Evolutionary conservation across 1,140 invertebrate genomes (phyloP).

Genomic region (Pogonus chalceus): DNA sequence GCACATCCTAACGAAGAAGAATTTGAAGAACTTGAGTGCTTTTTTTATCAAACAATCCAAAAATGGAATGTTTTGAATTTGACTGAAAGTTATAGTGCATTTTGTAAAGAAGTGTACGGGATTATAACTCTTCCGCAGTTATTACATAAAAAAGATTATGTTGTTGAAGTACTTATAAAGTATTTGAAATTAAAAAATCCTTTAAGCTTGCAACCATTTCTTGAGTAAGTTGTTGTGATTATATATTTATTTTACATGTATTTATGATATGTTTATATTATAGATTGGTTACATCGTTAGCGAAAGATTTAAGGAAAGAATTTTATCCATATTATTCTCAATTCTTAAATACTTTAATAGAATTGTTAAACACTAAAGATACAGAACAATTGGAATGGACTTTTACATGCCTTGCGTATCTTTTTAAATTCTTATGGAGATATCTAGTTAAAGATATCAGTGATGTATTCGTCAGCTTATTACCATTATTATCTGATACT

Average conservation of each 20-base stretch:
- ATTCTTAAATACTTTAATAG: conserved; percentile 59
- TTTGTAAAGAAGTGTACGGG: conserved; percentile 56
- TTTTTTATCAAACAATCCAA: conserved; percentile 67
- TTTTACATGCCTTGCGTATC: conserved; percentile 72
- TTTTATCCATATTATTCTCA: conserved; percentile 73
- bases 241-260: conserved; percentile 11
- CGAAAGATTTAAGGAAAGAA: conserved; percentile 74
- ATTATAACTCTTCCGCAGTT: conserved; percentile 66
- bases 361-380: conserved; percentile 65
- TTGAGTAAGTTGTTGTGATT: conserved; percentile 59
- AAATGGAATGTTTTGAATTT: conserved; percentile 83
- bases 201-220: conserved; percentile 63
- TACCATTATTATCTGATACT: conserved; percentile 61
- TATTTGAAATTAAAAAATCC: conserved; percentile 59
- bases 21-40: conserved; percentile 58
- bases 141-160: conserved; percentile 63
- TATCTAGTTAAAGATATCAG: conserved; percentile 71
- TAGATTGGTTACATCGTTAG: conserved; percentile 72
- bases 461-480: conserved; percentile 58
- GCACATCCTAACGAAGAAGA: conserved; percentile 57
- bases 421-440: conserved; percentile 81
- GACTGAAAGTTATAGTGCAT: conserved; percentile 66
- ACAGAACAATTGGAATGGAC: conserved; percentile 72
- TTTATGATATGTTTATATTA: conserved; percentile 30
- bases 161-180: conserved; percentile 59